Percentiles rank a stretch among this genome's conserved stretches.
Evolutionary conservation across 2,797 vertebrate genomes (phyloP).

Genomic region (Monodelphis domestica): DNA sequence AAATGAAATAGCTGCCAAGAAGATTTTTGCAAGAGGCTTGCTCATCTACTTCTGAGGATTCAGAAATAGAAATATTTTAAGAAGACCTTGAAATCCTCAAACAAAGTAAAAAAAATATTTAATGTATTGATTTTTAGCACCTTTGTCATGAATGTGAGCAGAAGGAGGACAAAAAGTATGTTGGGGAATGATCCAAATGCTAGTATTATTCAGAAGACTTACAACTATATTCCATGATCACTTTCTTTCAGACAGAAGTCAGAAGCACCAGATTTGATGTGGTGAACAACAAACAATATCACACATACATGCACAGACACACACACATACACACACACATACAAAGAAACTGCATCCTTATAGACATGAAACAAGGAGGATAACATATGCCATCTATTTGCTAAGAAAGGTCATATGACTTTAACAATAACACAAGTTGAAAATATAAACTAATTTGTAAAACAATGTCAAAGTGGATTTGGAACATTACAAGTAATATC

Average conservation of each 20-base stretch:
- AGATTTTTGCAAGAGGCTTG: neutral
- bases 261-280: neutral
- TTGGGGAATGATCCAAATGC: neutral
- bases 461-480: neutral
- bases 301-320: no score
- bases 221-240: neutral
- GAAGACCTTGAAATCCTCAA: neutral
- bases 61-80: neutral
- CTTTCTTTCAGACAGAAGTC: neutral
- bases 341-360: neutral
- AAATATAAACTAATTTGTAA: neutral
- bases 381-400: neutral
- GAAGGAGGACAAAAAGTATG: neutral
- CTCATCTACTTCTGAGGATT: neutral
- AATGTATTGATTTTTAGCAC: neutral
- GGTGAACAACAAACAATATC: neutral
- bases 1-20: neutral
- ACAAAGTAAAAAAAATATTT: neutral
- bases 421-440: neutral
- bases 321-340: no score
- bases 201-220: neutral
- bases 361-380: neutral
- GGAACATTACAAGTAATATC: neutral
- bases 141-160: neutral
- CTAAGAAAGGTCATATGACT: neutral